A percentile compares a stretch with the other conserved stretches of the same genome.
phyloP scores from a whole-genome alignment of 2,888 invertebrate species.

The Elgonia sp. region DNA sequence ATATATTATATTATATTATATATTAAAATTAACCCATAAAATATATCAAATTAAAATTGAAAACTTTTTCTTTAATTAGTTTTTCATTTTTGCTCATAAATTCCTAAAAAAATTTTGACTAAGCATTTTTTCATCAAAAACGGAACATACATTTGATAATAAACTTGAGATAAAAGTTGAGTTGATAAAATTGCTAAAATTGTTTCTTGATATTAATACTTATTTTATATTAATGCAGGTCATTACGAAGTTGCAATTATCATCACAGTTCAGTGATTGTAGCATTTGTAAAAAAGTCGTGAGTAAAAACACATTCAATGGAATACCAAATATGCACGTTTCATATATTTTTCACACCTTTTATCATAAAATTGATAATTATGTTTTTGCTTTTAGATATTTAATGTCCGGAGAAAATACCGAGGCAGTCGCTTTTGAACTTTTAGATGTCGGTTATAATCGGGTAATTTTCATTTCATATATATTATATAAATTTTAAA shows the following conservation, averaged over 20 bases:
- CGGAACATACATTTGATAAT: not conserved
- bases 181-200: not conserved
- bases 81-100: too few relatives aligned
- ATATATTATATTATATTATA: too few relatives aligned
- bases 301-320: constrained; percentile 84
- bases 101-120: too few relatives aligned
- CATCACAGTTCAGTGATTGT: constrained; percentile 93
- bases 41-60: too few relatives aligned
- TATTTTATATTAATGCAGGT: constrained; percentile 62
- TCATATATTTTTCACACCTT: constrained; percentile 44
- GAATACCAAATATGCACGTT: constrained; percentile 58
- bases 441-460: constrained; percentile 95
- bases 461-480: constrained; percentile 89
- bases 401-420: constrained; percentile 91
- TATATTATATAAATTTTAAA: not conserved
- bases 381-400: constrained; percentile 88
- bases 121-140: not conserved
- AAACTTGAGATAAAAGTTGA: not conserved
- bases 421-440: constrained; percentile 92
- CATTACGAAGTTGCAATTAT: constrained; percentile 87
- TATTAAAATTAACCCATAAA: too few relatives aligned
- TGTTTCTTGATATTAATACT: constrained; percentile 15
- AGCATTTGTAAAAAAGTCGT: constrained; percentile 96
- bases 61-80: too few relatives aligned
- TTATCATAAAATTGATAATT: constrained; percentile 69